phyloP scores from a whole-genome alignment of 2,888 invertebrate genomes.

The Spatulosminthurus flaviceps region DNA sequence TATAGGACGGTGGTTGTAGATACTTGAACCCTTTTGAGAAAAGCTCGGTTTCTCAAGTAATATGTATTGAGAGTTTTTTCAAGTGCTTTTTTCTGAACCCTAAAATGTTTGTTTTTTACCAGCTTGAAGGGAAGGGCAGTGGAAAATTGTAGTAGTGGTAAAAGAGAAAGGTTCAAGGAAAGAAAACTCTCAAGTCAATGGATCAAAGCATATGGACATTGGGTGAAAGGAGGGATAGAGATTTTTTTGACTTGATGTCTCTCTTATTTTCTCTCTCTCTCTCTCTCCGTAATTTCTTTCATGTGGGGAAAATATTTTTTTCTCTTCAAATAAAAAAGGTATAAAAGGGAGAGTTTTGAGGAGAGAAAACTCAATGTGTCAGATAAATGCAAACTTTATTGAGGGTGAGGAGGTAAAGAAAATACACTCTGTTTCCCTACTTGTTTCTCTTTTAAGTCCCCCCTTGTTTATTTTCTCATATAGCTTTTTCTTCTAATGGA shows the following conservation, averaged over 20 bases:
- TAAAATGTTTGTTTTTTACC: slow-evolving; percentile 43
- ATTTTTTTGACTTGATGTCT: slow-evolving; percentile 10
- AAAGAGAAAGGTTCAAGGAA: background rate
- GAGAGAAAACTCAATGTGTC: background rate
- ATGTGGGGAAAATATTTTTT: background rate
- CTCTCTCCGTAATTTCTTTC: background rate
- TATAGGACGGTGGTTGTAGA: too few relatives aligned
- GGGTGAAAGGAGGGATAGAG: background rate
- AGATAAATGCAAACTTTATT: background rate
- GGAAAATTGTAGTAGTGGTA: slow-evolving; percentile 31
- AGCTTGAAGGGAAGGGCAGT: slow-evolving; percentile 14
- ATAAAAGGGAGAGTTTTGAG: background rate
- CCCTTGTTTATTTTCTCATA: background rate
- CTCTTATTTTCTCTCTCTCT: too few relatives aligned
- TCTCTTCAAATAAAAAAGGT: background rate
- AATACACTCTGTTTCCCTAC: background rate
- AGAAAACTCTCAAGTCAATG: slow-evolving; percentile 49
- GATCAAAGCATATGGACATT: slow-evolving; percentile 55
- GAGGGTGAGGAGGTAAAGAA: background rate
- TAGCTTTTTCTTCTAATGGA: too few relatives aligned
- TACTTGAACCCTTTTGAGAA: slow-evolving; percentile 25
- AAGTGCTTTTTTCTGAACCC: background rate
- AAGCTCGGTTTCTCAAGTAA: too few relatives aligned
- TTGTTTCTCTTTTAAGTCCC: background rate
- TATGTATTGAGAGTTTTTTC: too few relatives aligned